These are phyloP conservation scores for Plumapathes pennacea DNA, from an alignment of 92 coral and sea anemone species.

Conservation along the genomic window DNA sequence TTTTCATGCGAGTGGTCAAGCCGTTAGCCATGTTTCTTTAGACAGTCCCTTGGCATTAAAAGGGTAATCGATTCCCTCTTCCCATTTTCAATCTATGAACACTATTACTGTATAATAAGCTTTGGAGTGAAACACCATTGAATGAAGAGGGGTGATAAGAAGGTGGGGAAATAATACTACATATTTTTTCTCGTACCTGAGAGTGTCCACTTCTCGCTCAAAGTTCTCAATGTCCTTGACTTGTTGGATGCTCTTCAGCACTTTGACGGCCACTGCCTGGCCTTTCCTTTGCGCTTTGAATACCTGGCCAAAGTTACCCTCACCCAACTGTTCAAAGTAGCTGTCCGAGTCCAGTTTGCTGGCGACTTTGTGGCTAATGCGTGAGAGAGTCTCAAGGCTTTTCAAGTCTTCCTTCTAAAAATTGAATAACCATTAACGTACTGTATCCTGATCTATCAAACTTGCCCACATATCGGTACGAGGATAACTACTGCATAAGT, in stretches of 20 bases:
- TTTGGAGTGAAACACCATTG: too few species aligned
- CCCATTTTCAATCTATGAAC: too few species aligned
- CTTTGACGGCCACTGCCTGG: conserved; percentile 55
- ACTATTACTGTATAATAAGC: too few species aligned
- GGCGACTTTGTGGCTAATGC: conserved; percentile 39
- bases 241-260: conserved; percentile 28
- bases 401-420: conserved; percentile 29
- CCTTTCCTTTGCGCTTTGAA: conserved; percentile 46
- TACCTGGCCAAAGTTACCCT: conserved; percentile 57
- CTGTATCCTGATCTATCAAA: neutral
- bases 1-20: too few species aligned
- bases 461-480: neutral
- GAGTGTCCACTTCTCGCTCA: conserved; percentile 52
- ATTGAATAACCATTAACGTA: neutral
- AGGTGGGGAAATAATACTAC: too few species aligned
- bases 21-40: too few species aligned
- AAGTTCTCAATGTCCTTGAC: conserved; percentile 27
- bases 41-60: too few species aligned
- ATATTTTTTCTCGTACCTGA: too few species aligned
- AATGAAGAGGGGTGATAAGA: too few species aligned
- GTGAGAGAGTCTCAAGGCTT: conserved; percentile 33
- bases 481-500: too few species aligned
- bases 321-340: conserved; percentile 40
- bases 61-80: too few species aligned
- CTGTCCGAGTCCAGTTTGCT: conserved; percentile 52